Percentiles rank a stretch among this genome's conserved stretches.
These are phyloP conservation scores for Phylloscopus whistleri DNA, from an alignment of 2,113 vertebrate genomes.

Conservation along the genomic window DNA sequence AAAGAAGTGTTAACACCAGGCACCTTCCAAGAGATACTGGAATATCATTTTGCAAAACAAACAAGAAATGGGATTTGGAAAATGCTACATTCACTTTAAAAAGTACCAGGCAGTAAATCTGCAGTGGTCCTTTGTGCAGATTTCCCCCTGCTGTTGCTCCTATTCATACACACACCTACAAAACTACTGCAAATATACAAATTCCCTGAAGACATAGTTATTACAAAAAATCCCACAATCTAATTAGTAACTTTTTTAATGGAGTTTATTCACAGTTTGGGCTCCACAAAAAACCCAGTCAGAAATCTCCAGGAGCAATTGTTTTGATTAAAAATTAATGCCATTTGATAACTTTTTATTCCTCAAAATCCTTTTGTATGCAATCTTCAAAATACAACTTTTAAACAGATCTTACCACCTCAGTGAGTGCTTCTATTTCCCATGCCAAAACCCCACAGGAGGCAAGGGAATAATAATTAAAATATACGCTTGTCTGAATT, in stretches of 20 bases:
- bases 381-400: neutral
- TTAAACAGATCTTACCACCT: neutral
- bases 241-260: neutral
- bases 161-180: neutral
- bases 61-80: neutral
- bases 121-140: neutral
- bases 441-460: neutral
- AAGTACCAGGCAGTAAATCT: neutral
- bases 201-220: neutral
- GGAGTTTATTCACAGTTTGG: neutral
- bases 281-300: neutral
- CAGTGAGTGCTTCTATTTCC: neutral
- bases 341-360: neutral
- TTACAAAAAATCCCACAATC: neutral
- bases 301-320: neutral
- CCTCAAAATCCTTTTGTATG: neutral
- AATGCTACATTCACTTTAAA: neutral
- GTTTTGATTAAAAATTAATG: slow-evolving; percentile 13
- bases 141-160: neutral
- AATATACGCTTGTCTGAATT: neutral
- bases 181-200: neutral
- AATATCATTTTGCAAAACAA: neutral
- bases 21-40: neutral
- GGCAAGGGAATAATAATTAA: neutral
- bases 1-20: neutral